Evolutionary conservation across 2,113 vertebrate species (phyloP).

Genomic region (Sinosuthora webbiana): DNA sequence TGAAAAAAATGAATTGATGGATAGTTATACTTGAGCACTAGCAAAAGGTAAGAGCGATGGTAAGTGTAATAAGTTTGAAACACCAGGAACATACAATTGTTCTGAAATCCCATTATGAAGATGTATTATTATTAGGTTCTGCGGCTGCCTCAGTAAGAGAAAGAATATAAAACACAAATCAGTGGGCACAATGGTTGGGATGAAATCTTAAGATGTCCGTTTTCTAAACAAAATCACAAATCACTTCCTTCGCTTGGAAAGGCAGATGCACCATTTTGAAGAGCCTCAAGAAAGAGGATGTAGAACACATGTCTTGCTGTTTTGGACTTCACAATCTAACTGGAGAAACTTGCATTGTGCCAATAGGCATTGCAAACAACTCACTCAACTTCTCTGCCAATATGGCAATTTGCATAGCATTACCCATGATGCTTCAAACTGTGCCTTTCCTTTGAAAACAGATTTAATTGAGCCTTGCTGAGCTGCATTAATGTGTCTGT

Average conservation of each 20-base stretch:
- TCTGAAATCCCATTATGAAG: slow-evolving; percentile 26
- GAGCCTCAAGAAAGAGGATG: slow-evolving; percentile 18
- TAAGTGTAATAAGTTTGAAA: slow-evolving; percentile 22
- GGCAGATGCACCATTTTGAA: slow-evolving; percentile 46
- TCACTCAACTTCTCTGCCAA: slow-evolving; percentile 66
- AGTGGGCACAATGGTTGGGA: not conserved
- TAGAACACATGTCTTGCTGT: slow-evolving; percentile 32
- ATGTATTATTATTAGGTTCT: slow-evolving; percentile 45
- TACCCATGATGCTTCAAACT: slow-evolving; percentile 73
- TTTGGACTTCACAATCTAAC: slow-evolving; percentile 41
- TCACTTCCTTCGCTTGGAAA: not conserved
- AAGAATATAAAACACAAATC: slow-evolving; percentile 22
- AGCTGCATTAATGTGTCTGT: slow-evolving; percentile 75
- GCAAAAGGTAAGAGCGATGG: not conserved
- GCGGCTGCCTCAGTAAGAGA: not conserved
- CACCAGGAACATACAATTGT: not conserved
- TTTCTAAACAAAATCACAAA: slow-evolving; percentile 52
- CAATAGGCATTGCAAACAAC: slow-evolving; percentile 57
- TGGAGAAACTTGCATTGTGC: slow-evolving; percentile 53
- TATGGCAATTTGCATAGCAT: slow-evolving; percentile 72
- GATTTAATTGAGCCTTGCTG: slow-evolving; percentile 77
- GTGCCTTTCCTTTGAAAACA: slow-evolving; percentile 75
- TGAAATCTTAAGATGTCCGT: not conserved
- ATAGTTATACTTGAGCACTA: not conserved
- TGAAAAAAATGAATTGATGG: not conserved